A percentile compares a stretch with the other conserved stretches of the same genome.
These are phyloP conservation scores for Aelia acuminata DNA, from an alignment of 2,888 invertebrate species.

Conservation along the genomic window DNA sequence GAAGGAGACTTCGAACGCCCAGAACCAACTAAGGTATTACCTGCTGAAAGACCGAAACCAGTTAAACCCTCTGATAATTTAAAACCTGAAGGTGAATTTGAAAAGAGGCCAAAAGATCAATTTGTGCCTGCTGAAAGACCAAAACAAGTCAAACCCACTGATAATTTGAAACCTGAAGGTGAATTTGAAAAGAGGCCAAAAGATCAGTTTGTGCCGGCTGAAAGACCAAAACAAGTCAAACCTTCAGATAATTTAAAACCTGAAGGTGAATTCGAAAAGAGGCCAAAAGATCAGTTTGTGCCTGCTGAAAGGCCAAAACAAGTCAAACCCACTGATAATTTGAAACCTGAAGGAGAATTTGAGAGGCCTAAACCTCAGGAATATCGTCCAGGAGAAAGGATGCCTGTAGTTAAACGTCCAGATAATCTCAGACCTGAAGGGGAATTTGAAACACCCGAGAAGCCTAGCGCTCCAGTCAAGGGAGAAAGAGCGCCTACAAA, in stretches of 20 bases:
- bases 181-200: slow-evolving; percentile 67
- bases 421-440: slow-evolving; percentile 71
- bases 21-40: slow-evolving; percentile 69
- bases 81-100: slow-evolving; percentile 72
- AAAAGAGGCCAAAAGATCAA: slow-evolving; percentile 67
- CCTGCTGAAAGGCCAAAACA: slow-evolving; percentile 72
- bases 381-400: slow-evolving; percentile 70
- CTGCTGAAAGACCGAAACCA: slow-evolving; percentile 71
- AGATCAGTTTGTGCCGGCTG: slow-evolving; percentile 70
- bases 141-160: slow-evolving; percentile 70
- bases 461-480: slow-evolving; percentile 69
- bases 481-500: slow-evolving; percentile 70
- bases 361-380: slow-evolving; percentile 68
- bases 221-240: slow-evolving; percentile 69
- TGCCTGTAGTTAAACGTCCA: slow-evolving; percentile 69
- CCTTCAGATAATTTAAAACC: slow-evolving; percentile 73
- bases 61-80: slow-evolving; percentile 71
- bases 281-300: slow-evolving; percentile 65
- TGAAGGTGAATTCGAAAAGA: slow-evolving; percentile 67
- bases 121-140: slow-evolving; percentile 72
- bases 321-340: slow-evolving; percentile 72
- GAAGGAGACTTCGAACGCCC: slow-evolving; percentile 71
- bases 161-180: slow-evolving; percentile 73
- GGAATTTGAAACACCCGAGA: slow-evolving; percentile 70
- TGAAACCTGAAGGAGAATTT: slow-evolving; percentile 71